Percentiles rank a stretch among this genome's conserved stretches.
Evolutionary conservation across 2,888 invertebrate genomes (phyloP).

Genomic region (Tanypteryx hageni): DNA sequence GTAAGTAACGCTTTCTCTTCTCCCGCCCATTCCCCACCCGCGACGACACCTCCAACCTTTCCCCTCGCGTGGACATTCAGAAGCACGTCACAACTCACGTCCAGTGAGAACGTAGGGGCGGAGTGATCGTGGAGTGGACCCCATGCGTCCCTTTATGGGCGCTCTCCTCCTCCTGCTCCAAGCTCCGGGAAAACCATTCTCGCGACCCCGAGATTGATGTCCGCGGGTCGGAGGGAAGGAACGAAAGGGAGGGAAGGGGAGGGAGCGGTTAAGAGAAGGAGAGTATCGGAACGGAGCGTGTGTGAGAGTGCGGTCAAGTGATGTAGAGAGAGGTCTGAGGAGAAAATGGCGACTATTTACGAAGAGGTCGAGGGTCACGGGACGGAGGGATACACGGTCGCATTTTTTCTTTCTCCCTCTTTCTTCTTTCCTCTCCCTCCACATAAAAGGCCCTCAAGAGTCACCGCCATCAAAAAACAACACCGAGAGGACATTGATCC

Average conservation of each 20-base stretch:
- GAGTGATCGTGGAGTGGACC: background rate
- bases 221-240: background rate
- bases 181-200: background rate
- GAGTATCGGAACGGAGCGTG: background rate
- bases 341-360: background rate
- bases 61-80: background rate
- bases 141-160: background rate
- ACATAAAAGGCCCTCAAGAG: background rate
- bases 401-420: background rate
- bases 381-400: background rate
- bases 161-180: background rate
- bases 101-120: background rate
- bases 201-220: background rate
- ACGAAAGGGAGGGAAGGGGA: background rate
- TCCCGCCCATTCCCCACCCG: too few relatives aligned
- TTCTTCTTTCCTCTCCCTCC: too few relatives aligned
- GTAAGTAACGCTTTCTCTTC: conserved; percentile 12
- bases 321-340: background rate
- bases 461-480: background rate
- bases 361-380: background rate
- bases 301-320: background rate
- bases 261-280: background rate
- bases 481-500: background rate
- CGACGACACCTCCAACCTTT: too few relatives aligned
- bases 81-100: conserved; percentile 22